Evolutionary conservation across 2,113 vertebrate genomes (phyloP).

Genomic region (Elanoides forficatus): DNA sequence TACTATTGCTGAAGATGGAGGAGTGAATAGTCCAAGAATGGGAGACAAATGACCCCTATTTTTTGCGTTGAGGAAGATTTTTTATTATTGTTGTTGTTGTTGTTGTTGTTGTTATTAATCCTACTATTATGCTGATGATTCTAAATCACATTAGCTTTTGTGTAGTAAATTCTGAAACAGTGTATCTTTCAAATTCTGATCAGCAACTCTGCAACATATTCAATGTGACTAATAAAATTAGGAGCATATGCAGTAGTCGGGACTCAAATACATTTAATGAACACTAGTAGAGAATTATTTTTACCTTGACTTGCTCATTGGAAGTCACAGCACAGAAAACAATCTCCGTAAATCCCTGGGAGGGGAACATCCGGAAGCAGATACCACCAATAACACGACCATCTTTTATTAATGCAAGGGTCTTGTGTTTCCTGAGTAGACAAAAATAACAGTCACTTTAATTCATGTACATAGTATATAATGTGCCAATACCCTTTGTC

Average conservation of each 20-base stretch:
- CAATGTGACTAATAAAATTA: background rate
- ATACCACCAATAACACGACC: conserved; percentile 97
- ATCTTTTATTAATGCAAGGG: conserved; percentile 96
- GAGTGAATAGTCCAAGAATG: background rate
- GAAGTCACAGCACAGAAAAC: conserved; percentile 99
- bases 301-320: conserved; percentile 98
- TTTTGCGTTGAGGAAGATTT: background rate
- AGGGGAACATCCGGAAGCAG: conserved; percentile 98
- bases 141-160: background rate
- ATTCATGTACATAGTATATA: background rate
- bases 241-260: background rate
- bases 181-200: background rate
- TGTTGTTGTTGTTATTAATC: background rate
- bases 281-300: background rate
- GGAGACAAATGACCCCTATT: background rate
- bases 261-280: background rate
- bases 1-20: background rate
- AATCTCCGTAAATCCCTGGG: conserved; percentile 97
- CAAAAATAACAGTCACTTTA: conserved; percentile 24
- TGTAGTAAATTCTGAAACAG: background rate
- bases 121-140: background rate
- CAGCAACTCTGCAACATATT: background rate
- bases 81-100: too few species aligned
- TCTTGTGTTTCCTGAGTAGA: conserved; percentile 93
- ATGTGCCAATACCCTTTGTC: background rate